phyloP scores from a whole-genome alignment of 2,797 vertebrate species.

The Heterohyrax brucei region DNA sequence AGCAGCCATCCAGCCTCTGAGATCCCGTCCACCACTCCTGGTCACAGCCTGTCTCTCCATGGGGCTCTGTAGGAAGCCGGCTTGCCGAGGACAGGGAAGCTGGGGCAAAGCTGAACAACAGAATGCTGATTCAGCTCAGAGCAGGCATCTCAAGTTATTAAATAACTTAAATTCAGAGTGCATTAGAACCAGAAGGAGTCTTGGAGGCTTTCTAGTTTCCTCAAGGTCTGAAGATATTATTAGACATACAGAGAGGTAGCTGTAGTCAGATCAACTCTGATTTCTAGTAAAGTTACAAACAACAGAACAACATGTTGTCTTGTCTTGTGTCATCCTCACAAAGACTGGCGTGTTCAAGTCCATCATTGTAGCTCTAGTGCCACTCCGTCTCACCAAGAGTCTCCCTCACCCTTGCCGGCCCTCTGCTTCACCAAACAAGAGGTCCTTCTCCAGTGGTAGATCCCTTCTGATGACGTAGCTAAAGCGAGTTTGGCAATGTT shows the following conservation, averaged over 20 bases:
- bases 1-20: not conserved
- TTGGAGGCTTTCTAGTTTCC: not conserved
- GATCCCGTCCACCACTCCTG: not conserved
- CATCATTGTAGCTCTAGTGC: not conserved
- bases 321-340: not conserved
- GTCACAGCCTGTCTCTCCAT: not conserved
- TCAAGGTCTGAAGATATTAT: conserved; percentile 12
- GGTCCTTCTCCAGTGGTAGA: not conserved
- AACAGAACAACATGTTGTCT: not conserved
- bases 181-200: not conserved
- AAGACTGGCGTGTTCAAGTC: not conserved
- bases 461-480: not conserved
- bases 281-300: not conserved
- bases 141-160: not conserved
- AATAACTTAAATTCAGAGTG: conserved; percentile 54
- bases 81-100: not conserved
- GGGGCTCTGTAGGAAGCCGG: not conserved
- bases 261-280: not conserved
- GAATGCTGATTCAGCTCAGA: not conserved
- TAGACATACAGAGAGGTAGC: not conserved
- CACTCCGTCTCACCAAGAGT: not conserved
- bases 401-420: not conserved
- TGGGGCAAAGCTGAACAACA: not conserved
- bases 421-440: not conserved
- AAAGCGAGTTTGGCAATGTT: not conserved